Conservation (phyloP, 37 sponge, comb jelly and placozoan species). For the Ephydatia muelleri region DNA sequence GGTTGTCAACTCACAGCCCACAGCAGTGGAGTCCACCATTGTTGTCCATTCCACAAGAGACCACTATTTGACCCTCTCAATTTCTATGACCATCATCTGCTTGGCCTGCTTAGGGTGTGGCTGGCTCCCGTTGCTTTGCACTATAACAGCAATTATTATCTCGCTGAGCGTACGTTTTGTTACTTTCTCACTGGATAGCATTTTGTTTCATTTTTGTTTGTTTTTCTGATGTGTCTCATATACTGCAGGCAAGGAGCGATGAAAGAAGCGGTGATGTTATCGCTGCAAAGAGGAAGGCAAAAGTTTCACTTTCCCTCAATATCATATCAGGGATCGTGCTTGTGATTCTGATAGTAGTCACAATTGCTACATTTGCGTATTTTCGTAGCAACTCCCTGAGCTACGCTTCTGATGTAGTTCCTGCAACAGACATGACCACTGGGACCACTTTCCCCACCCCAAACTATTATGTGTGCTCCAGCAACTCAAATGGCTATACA, state of each 20-base stretch:
- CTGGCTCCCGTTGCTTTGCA: neutral
- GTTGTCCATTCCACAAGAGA: neutral
- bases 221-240: neutral
- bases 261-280: neutral
- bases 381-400: too few relatives aligned
- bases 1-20: neutral
- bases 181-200: neutral
- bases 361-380: too few relatives aligned
- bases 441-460: too few relatives aligned
- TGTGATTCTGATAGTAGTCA: neutral
- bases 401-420: too few relatives aligned
- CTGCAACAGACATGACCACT: too few relatives aligned
- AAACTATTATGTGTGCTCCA: too few relatives aligned
- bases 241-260: neutral
- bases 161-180: neutral
- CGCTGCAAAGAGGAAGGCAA: neutral
- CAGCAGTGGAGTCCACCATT: neutral
- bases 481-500: too few relatives aligned
- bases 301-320: neutral
- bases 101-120: neutral
- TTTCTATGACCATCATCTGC: neutral
- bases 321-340: neutral
- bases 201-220: neutral
- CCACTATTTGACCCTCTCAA: neutral
- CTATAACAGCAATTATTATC: neutral